Base-by-base conservation (phyloP, 2,888 invertebrate genomes). In the Aphidius colemani region DNA sequence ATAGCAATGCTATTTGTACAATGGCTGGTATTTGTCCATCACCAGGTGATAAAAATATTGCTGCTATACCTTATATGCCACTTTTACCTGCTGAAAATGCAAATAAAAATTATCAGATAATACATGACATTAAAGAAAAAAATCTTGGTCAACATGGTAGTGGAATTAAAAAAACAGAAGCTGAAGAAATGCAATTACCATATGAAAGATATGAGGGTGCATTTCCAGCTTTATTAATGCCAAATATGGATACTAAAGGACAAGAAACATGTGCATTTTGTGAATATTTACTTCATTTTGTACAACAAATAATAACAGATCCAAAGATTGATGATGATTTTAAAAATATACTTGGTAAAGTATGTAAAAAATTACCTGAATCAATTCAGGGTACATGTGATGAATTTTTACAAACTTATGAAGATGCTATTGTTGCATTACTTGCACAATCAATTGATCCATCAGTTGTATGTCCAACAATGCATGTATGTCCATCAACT, bases 381-480 rank as follows among this genome's bases (percentile, higher is more conserved):
- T 82, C 88, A 0, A 79, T 94, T 18, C 82, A 85, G 65, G 83
- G 80, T 0, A 86, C 92, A 72, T 95, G 95, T 77, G 82, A 86
- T 46, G 85, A 89, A 73, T 95, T 95, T 79, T 87, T 95, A 7
- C 85, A 90, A 7, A 86, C 88, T 69, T 95, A 95, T 79, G 93
- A 93, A 11, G 90, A 91, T 71, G 90, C 91, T 4, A 83, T 95
- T 64, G 88, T 95, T 70, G 90, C 93, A 7, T 80, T 95, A 64
- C 79, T 95, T 7, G 90, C 90, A 48, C 91, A 94, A 78, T 89
- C 90, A 79, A 89, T 92, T 58, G 92, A 93, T 79, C 92, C 93
- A 1, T 85, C 90, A 7, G 84, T 86, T 73, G 89, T 92, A 61
- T 95, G 95, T 74, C 93, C 94, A 7, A 85, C 86, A 59, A 78